Evolutionary conservation across 1,140 invertebrate species (phyloP), one percentile per base, ranked within the genome.

Genomic region (Macrobrachium rosenbergii): DNA sequence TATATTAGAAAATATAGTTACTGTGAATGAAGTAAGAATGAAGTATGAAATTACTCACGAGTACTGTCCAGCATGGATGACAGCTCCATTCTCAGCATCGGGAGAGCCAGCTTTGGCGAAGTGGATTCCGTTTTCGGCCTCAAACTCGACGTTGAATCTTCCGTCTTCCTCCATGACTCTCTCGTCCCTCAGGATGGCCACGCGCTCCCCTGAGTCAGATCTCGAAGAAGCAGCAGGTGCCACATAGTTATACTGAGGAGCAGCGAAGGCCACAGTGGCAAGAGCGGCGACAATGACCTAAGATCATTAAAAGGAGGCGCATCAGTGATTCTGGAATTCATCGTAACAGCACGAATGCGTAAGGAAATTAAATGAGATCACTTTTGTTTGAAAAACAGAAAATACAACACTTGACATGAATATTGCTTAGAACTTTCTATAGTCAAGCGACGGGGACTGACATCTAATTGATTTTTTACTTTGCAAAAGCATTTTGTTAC

Each of bases 171-270:
- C 77, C 7, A 60, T 45, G 59, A 80, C 58, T 58, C 77, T 58
- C 45, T 80, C 77, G 58, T 80, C 77, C 77, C 23, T 80, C 45
- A 80, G 58, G 77, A 80, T 63, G 12, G 77, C 52, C 14, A 80
- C 58, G 19, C 58, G 23, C 3, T 80, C 77, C 8, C 58, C 58
- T 11, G 28, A n/a, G 23, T 80, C 77, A 8, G 23, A 21, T 8
- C 77, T 80, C n/a, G 77, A 80, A 0, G n/a, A 45, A 16, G 19
- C 77, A 12, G 45, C 7, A 45, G 77, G 52, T n/a, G 45, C n/a
- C 14, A 43, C 52, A 59, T 79, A 60, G 58, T 5, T n/a, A 0
- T 78, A 80, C 59, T 80, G 77, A 14, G 77, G 77, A 19, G 77
- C 77, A 21, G 58, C 77, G 6, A 62, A 10, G 58, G 77, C 77